Base-by-base conservation (phyloP, 2,888 invertebrate genomes). In the Gandaritis pyraliata region DNA sequence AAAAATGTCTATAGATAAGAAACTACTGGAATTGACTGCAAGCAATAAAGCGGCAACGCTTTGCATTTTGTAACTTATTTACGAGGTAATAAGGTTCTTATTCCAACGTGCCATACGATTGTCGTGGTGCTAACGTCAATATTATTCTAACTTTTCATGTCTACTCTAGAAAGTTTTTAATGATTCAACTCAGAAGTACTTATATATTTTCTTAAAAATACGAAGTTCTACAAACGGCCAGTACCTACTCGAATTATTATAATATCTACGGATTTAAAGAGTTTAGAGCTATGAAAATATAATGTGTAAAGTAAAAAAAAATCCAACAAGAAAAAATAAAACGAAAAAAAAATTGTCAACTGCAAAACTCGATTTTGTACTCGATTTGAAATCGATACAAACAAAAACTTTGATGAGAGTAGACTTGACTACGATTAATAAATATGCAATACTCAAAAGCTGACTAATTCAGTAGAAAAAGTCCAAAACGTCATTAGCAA, bases 31-130 rank as follows among this genome's bases (percentile, higher is more conserved):
- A 82, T 84, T 85, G 83, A 85, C 77, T 79, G 77, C 77, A 77
- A 83, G 83, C 81, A 84, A 83, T 83, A 82, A 76, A 75, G 73
- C 74, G 73, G 73, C 53, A 68, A 68, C 72, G 78, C 74, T 70
- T 77, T 78, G 78, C 83, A 78, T 81, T 80, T 78, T 71, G 61
- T 69, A 76, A 68, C 66, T 71, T 72, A 72, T 66, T 58, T 53
- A 66, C 51, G 68, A 71, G 67, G 61, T 53, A 68, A 61, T 76
- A 74, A 72, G 72, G 71, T 75, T 74, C 72, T 73, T 74, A 78
- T 82, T 83, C 79, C 74, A 78, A 83, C 72, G 86, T 86, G 86
- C 86, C 86, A 86, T 86, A 81, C 66, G 53, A 70, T 69, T 74
- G 75, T 81, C 72, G 77, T 78, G 82, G 82, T 85, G 81, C 80